A percentile compares a stretch with the other conserved stretches of the same genome.
phyloP scores from a whole-genome alignment of 2,888 invertebrate genomes.

The Agrilus cyanescens region DNA sequence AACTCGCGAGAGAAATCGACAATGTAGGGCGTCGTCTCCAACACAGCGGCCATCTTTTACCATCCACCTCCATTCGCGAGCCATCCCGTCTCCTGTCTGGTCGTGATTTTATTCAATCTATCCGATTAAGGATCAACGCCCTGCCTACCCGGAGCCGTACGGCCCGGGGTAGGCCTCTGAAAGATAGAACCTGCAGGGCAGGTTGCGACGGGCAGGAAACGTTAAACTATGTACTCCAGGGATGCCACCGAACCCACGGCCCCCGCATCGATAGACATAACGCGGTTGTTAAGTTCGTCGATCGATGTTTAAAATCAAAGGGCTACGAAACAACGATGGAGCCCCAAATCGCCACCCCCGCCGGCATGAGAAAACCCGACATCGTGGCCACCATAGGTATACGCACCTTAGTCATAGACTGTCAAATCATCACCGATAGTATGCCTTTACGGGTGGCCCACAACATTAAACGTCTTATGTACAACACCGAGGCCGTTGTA shows the following conservation, averaged over 20 bases:
- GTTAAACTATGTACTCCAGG: conserved; percentile 24
- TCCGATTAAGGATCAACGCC: conserved; percentile 19
- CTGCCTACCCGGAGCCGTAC: conserved; percentile 19
- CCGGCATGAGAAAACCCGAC: conserved; percentile 25
- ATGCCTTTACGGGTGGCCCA: too few species aligned
- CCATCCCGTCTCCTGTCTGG: conserved; percentile 18
- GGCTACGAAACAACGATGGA: conserved; percentile 22
- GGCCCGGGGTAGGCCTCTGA: conserved; percentile 16
- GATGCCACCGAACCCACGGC: conserved; percentile 27
- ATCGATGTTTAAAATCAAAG: conserved; percentile 14
- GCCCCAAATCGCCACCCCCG: conserved; percentile 16
- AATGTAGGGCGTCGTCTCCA: conserved; percentile 7
- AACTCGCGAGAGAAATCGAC: too few species aligned
- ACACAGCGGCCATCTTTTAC: background rate
- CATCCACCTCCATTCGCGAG: conserved; percentile 2
- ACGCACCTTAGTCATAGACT: too few species aligned
- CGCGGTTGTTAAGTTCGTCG: conserved; percentile 17
- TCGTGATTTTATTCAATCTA: conserved; percentile 24
- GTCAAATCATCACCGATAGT: too few species aligned
- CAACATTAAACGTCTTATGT: too few species aligned
- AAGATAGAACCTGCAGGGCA: conserved; percentile 19
- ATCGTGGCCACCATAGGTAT: conserved; percentile 15
- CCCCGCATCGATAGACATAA: conserved; percentile 26
- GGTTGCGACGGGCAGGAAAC: conserved; percentile 25
- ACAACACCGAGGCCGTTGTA: too few species aligned